These are phyloP conservation scores for Diplolepis rosae DNA, from an alignment of 2,888 invertebrate genomes.

Conservation along the genomic window DNA sequence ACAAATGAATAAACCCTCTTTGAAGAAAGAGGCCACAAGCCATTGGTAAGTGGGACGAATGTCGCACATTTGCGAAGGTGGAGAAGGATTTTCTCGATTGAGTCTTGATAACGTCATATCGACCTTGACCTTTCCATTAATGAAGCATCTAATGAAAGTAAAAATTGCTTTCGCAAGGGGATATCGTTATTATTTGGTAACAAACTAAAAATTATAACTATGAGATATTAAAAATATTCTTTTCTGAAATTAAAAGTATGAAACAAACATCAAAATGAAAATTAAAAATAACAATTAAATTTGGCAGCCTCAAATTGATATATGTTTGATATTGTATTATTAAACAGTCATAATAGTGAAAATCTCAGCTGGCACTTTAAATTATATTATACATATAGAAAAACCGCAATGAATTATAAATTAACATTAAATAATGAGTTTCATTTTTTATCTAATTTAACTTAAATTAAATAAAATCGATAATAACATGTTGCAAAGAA, in stretches of 20 bases:
- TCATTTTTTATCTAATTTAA: background rate
- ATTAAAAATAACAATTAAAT: too few relatives aligned
- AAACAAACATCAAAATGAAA: too few relatives aligned
- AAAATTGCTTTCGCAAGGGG: background rate
- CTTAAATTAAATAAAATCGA: background rate
- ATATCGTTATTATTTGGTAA: conserved; percentile 1
- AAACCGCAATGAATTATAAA: background rate
- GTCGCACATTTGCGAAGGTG: conserved; percentile 7
- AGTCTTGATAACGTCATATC: conserved; percentile 8
- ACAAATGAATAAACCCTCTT: background rate
- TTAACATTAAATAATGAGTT: background rate
- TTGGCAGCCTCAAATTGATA: too few relatives aligned
- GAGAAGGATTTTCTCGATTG: background rate
- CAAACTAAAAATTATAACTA: too few relatives aligned
- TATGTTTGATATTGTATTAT: too few relatives aligned
- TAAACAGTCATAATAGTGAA: background rate
- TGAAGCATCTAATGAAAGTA: conserved; percentile 17
- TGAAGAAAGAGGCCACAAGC: background rate
- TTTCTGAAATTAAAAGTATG: too few relatives aligned
- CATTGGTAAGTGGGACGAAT: background rate
- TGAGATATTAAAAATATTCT: too few relatives aligned
- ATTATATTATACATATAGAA: too few relatives aligned
- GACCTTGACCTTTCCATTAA: conserved; percentile 22
- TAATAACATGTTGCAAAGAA: too few relatives aligned
- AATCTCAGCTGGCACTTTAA: too few relatives aligned